phyloP scores from a whole-genome alignment of 1,140 invertebrate species.

The Gyrodactylus salaris region DNA sequence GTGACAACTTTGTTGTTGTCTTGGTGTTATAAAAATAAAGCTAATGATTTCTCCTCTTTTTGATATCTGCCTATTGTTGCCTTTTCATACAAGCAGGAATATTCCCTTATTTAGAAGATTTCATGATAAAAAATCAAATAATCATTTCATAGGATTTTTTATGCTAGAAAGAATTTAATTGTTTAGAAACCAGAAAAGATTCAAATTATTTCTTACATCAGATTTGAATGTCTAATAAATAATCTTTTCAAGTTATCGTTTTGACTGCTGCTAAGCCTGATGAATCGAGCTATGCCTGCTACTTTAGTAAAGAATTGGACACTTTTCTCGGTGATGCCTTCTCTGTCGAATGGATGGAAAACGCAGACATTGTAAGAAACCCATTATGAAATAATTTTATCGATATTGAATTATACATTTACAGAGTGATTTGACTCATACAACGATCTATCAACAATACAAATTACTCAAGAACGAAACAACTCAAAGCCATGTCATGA shows the following conservation, averaged over 20 bases:
- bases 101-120: too few species aligned
- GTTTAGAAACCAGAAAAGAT: too few species aligned
- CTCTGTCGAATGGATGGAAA: conserved; percentile 27
- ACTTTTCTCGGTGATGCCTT: conserved; percentile 23
- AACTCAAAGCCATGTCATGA: conserved; percentile 27
- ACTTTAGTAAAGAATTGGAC: conserved; percentile 15
- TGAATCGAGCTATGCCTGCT: conserved; percentile 23
- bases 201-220: too few species aligned
- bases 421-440: conserved; percentile 11
- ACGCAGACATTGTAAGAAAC: conserved; percentile 20
- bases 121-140: too few species aligned
- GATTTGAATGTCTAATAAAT: too few species aligned
- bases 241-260: conserved; percentile 22
- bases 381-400: neutral
- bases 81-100: too few species aligned
- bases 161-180: too few species aligned
- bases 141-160: too few species aligned
- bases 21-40: too few species aligned
- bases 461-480: conserved; percentile 26
- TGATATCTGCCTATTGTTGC: too few species aligned
- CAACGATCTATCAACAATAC: conserved; percentile 27
- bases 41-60: neutral
- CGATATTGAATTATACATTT: neutral
- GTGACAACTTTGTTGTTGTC: too few species aligned
- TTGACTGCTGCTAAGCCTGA: conserved; percentile 25